These are phyloP conservation scores for Cinclus mexicanus DNA, from an alignment of 2,113 vertebrate genomes.

Conservation along the genomic window DNA sequence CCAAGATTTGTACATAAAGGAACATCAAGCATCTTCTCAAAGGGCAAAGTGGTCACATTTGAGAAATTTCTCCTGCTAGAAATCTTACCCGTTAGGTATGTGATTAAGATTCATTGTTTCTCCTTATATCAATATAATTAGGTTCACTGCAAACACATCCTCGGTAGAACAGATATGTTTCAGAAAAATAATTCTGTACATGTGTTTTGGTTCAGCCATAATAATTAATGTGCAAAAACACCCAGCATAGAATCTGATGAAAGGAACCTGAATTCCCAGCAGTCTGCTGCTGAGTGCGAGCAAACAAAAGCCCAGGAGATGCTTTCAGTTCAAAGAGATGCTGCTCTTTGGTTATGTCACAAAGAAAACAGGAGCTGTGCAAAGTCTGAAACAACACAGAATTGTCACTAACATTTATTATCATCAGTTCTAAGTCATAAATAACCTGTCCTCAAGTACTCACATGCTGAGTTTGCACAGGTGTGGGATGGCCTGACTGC, in stretches of 20 bases:
- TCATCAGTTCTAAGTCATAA: neutral
- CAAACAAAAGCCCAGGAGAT: neutral
- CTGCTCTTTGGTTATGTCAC: neutral
- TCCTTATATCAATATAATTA: constrained; percentile 30
- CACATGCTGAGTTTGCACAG: accelerated
- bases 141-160: neutral
- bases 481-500: neutral
- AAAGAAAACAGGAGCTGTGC: neutral
- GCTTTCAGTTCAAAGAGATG: neutral
- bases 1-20: constrained; percentile 29
- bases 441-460: neutral
- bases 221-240: neutral
- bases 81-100: constrained; percentile 9
- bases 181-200: neutral
- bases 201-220: neutral
- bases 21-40: constrained; percentile 6
- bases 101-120: neutral
- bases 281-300: neutral
- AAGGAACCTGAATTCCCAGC: neutral
- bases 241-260: neutral
- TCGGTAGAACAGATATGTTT: neutral
- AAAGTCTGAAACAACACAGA: neutral
- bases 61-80: neutral
- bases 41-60: constrained; percentile 9
- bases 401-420: neutral